Evolutionary conservation across 2,888 invertebrate genomes (phyloP), one percentile per base, ranked within the genome.

Genomic region (Tachina fera): DNA sequence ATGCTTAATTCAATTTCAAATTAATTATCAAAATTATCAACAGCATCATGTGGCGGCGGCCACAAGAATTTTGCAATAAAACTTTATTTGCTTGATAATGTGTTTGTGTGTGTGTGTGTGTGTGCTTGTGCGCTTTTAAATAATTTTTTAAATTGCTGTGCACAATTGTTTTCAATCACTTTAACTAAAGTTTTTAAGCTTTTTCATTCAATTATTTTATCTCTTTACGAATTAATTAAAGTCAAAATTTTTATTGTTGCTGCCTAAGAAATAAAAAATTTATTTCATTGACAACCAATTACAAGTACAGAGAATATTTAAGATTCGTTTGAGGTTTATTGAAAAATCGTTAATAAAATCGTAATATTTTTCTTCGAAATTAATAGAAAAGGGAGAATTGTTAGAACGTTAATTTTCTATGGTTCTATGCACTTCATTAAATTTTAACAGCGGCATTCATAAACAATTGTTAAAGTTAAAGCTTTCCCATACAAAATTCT

Each of bases 1-100:
- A 67, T 79, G 75, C 47, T 85, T 85, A 76, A 79, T 86, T 79
- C 53, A 83, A 79, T 83, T 76, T 82, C 14, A 79, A 83, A 86
- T 86, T 86, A 83, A 79, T 79, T 79, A 76, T 78, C 63, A 70
- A 61, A 61, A 71, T 39, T 51, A 63, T 51, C 45, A 51, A 22
- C 71, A 31, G 49, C 72, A 79, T 75, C 49, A 31, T 75, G 70
- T 31, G 63, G 79, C 49, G 63, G 79, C 49, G 58, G 79, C 49
- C 60, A 19, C 67, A 83, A 79, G 60, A 83, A 74, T 79, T 85
- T 83, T 82, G 85, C 85, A 86, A 86, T 70, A 60, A 77, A 68
- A 63, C n/a, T 72, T 65, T 61, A 43, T 75, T 31, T 58, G 11
- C 56, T 39, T 51, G 60, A 14, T 13, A 39, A n/a, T 1, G 31